Conservation (phyloP, 2,113 vertebrate species). For the Microcebus ravelobensis region DNA sequence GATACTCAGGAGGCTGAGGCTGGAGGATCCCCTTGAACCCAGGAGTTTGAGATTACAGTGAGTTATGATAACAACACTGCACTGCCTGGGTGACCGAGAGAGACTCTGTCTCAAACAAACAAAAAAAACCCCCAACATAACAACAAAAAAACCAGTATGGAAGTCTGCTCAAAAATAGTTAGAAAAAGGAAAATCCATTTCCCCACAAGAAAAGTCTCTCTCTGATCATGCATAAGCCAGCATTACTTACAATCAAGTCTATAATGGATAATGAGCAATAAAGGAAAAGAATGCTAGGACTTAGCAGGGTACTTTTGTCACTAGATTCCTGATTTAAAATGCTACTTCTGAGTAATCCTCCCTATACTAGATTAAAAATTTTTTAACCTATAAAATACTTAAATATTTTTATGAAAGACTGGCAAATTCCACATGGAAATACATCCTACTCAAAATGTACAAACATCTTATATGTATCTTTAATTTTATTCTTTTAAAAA, state of each 20-base stretch:
- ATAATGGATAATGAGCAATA: not conserved
- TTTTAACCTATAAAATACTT: not conserved
- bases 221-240: not conserved
- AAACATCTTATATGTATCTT: not conserved
- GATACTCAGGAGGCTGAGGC: too few relatives aligned
- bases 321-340: not conserved
- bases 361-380: not conserved
- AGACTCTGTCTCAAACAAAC: too few relatives aligned
- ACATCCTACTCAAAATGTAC: not conserved
- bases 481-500: not conserved
- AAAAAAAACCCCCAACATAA: too few relatives aligned
- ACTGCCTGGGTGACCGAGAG: too few relatives aligned
- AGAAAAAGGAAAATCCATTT: conserved; percentile 40
- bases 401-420: not conserved
- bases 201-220: not conserved
- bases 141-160: too few relatives aligned
- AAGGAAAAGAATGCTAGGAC: not conserved
- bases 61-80: too few relatives aligned
- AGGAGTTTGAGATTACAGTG: too few relatives aligned
- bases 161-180: too few relatives aligned
- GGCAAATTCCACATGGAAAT: not conserved
- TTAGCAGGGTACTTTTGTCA: not conserved
- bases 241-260: not conserved
- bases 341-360: not conserved
- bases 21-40: too few relatives aligned